Conservation (phyloP, 2,797 vertebrate species). For the Anguilla pacifica region DNA sequence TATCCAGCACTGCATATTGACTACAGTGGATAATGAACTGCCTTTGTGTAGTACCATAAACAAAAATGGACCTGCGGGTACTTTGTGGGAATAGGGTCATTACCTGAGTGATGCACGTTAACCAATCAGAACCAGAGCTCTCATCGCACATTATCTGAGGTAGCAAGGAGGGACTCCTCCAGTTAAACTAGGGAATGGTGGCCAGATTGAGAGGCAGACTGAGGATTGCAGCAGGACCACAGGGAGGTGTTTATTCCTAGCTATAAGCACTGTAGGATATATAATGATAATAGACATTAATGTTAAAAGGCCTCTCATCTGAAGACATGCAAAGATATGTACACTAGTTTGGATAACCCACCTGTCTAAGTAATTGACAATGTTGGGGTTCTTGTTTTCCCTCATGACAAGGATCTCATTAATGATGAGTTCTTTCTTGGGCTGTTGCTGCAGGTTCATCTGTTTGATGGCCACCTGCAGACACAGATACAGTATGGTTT, state of each 20-base stretch:
- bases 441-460: slow-evolving; percentile 97
- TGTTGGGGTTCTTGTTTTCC: slow-evolving; percentile 99
- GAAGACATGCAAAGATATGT: background rate
- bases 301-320: background rate
- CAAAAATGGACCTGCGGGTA: background rate
- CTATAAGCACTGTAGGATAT: background rate
- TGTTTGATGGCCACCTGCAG: slow-evolving; percentile 94
- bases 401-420: slow-evolving; percentile 98
- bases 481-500: background rate
- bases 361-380: slow-evolving; percentile 98
- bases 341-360: slow-evolving; percentile 50
- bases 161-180: background rate
- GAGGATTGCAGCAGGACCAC: background rate
- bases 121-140: background rate
- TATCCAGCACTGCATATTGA: background rate
- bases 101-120: background rate
- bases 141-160: background rate
- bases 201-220: background rate
- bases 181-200: background rate
- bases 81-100: background rate
- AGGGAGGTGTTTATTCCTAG: background rate
- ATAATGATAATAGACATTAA: background rate
- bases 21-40: background rate
- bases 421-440: slow-evolving; percentile 95
- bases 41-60: background rate